Evolutionary conservation across 2,797 vertebrate species (phyloP).

Genomic region (Syngnathus acus): DNA sequence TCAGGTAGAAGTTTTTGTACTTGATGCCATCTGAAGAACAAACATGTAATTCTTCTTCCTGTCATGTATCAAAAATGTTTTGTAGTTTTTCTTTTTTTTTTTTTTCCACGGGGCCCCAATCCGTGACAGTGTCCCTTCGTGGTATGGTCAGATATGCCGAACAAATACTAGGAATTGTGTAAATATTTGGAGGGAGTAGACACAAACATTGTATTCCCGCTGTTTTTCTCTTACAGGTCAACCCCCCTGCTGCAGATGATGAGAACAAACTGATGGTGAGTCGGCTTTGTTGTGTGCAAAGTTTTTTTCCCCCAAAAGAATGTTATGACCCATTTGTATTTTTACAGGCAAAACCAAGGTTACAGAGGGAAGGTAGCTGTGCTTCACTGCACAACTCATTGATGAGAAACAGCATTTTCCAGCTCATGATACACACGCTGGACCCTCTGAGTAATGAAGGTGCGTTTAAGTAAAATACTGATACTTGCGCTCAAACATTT

Average conservation of each 20-base stretch:
- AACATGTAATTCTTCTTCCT: no score
- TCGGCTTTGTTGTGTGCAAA: conserved; percentile 9
- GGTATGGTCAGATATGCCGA: neutral
- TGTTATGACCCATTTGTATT: neutral
- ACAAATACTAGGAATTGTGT: neutral
- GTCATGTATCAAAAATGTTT: no score
- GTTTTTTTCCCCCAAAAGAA: neutral
- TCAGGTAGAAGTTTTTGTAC: no score
- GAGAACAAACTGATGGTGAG: conserved; percentile 82
- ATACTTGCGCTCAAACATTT: neutral
- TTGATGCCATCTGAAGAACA: no score
- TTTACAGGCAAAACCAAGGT: conserved; percentile 82
- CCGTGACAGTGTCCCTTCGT: neutral
- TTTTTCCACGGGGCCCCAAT: neutral
- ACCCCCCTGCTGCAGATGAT: conserved; percentile 59
- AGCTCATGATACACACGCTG: conserved; percentile 97
- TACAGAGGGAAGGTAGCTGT: conserved; percentile 91
- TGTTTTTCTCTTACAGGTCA: conserved; percentile 48
- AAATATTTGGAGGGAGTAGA: neutral
- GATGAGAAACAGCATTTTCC: conserved; percentile 98
- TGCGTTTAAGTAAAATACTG: conserved; percentile 26
- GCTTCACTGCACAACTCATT: conserved; percentile 93
- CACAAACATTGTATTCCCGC: conserved; percentile 11
- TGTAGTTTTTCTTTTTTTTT: no score
- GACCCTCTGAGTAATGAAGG: conserved; percentile 88